phyloP scores from a whole-genome alignment of 1,140 invertebrate species.

The Bombus waltoni region DNA sequence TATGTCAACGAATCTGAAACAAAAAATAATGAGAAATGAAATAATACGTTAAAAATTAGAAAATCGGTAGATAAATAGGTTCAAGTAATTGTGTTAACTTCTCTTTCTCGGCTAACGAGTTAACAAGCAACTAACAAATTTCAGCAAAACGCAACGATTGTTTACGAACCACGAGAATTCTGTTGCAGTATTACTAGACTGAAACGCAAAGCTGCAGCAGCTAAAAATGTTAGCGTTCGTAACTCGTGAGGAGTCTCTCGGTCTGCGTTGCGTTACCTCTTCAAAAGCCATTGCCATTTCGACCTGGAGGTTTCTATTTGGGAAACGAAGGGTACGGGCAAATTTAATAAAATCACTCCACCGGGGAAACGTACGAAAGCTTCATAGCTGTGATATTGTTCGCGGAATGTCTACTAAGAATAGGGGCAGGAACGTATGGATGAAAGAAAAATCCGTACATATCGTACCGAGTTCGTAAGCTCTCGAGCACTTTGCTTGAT shows the following conservation, averaged over 20 bases:
- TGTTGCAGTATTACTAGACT: background rate
- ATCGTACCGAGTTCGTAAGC: too few relatives aligned
- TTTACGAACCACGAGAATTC: background rate
- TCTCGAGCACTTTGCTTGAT: too few relatives aligned
- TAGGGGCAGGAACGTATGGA: constrained; percentile 31
- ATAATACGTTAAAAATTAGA: background rate
- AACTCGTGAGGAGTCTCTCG: background rate
- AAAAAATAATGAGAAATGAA: background rate
- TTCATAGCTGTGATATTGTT: constrained; percentile 42
- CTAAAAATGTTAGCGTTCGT: background rate
- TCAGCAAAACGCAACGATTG: background rate
- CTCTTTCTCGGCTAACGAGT: too few relatives aligned
- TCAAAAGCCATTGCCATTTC: constrained; percentile 24
- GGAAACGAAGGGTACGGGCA: constrained; percentile 56
- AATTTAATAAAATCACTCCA: constrained; percentile 70
- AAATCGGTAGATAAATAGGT: background rate
- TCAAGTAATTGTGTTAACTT: too few relatives aligned
- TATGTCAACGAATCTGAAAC: constrained; percentile 27
- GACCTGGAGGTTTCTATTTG: constrained; percentile 26
- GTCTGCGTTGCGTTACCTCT: background rate
- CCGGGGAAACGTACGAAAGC: constrained; percentile 1
- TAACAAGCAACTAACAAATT: background rate
- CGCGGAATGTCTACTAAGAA: constrained; percentile 40
- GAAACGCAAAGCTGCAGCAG: background rate
- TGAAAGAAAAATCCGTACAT: constrained; percentile 32